These are phyloP conservation scores for Vespertilio murinus DNA, from an alignment of 2,797 vertebrate genomes.

Conservation along the genomic window DNA sequence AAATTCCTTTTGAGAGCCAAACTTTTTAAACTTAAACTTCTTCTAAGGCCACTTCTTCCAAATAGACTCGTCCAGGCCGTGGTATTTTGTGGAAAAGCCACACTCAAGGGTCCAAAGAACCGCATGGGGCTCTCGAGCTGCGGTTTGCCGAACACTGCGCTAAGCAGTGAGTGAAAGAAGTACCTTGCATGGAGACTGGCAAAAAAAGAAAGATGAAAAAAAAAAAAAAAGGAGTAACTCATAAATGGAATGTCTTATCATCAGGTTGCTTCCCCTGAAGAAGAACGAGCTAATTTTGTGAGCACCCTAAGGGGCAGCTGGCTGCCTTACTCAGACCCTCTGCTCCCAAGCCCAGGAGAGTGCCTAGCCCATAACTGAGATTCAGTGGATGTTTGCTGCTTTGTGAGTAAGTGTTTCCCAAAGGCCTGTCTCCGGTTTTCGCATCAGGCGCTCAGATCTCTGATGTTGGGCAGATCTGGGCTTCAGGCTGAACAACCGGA, in stretches of 20 bases:
- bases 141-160: background rate
- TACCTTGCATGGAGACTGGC: background rate
- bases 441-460: background rate
- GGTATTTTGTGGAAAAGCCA: too few relatives aligned
- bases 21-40: too few relatives aligned
- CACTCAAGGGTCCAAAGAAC: too few relatives aligned
- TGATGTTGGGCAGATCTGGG: too few relatives aligned
- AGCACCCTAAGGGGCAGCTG: background rate
- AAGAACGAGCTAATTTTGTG: background rate
- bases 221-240: background rate
- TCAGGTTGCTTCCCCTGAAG: background rate
- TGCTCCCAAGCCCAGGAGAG: background rate
- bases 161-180: background rate
- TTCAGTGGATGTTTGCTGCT: background rate
- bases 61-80: too few relatives aligned
- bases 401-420: background rate
- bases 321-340: background rate
- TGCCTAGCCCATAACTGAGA: accelerated
- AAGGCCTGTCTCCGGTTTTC: background rate
- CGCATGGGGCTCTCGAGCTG: too few relatives aligned
- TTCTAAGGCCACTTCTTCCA: too few relatives aligned
- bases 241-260: background rate
- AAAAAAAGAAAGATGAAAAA: background rate
- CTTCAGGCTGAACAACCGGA: background rate
- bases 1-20: too few relatives aligned